Conservation (phyloP, 2,113 vertebrate genomes). For the Catharus fuscescens region DNA sequence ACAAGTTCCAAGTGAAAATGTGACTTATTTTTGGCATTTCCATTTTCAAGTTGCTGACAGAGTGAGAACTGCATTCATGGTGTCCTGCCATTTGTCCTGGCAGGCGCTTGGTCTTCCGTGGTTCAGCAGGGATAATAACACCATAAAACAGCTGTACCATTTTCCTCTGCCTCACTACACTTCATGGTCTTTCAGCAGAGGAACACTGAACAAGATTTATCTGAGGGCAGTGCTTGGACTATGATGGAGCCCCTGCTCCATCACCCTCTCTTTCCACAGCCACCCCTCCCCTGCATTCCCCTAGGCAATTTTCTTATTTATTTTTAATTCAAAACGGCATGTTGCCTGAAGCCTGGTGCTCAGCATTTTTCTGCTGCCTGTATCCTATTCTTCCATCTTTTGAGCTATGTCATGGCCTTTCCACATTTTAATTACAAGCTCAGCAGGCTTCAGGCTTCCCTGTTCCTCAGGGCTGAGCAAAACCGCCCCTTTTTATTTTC, state of each 20-base stretch:
- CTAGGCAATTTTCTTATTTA: conserved; percentile 37
- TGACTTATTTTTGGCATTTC: not conserved
- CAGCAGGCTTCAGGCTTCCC: not conserved
- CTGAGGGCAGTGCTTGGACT: not conserved
- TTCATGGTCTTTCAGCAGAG: not conserved
- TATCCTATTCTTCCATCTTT: conserved; percentile 14
- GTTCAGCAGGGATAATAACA: not conserved
- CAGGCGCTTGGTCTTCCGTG: not conserved
- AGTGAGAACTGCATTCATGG: not conserved
- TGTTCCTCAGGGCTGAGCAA: not conserved
- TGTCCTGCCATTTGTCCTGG: not conserved
- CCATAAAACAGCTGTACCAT: not conserved
- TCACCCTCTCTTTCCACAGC: not conserved
- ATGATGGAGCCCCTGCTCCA: not conserved
- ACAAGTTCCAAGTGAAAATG: not conserved
- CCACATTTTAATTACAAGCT: conserved; percentile 5
- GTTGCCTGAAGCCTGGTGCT: not conserved
- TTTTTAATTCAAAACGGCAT: conserved; percentile 19
- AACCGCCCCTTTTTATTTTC: not conserved
- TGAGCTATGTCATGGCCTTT: not conserved
- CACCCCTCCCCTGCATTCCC: rapidly evolving
- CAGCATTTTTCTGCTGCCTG: conserved; percentile 18
- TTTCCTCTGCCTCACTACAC: not conserved
- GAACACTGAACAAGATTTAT: not conserved
- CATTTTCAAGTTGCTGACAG: not conserved